phyloP scores from a whole-genome alignment of 2,113 vertebrate genomes.

The Myiagra hebetior region DNA sequence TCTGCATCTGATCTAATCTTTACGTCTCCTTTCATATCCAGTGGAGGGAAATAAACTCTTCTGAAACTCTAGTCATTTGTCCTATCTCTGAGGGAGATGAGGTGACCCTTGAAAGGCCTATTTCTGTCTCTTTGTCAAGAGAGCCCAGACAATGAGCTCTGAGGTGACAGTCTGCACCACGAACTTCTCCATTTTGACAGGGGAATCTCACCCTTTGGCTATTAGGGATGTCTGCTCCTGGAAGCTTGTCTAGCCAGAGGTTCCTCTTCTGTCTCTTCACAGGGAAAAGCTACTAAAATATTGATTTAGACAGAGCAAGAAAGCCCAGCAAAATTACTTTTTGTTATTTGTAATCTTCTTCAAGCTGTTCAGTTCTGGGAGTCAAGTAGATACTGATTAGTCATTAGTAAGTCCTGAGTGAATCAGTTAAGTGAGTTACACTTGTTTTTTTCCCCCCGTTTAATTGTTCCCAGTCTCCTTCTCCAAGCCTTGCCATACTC shows the following conservation, averaged over 20 bases:
- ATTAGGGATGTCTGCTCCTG: neutral
- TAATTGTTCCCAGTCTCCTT: neutral
- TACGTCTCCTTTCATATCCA: neutral
- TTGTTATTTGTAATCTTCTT: neutral
- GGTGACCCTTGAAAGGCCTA: constrained; percentile 24
- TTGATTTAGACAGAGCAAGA: neutral
- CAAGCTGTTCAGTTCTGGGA: neutral
- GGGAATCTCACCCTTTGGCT: neutral
- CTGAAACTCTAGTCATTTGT: constrained; percentile 3
- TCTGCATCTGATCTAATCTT: neutral
- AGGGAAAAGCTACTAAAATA: neutral
- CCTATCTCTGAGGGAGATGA: neutral
- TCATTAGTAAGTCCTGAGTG: neutral
- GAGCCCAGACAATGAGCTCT: neutral
- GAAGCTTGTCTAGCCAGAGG: neutral
- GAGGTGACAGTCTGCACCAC: neutral
- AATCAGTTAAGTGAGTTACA: neutral
- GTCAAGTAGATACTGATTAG: neutral
- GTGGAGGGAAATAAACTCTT: constrained; percentile 21
- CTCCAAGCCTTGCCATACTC: neutral
- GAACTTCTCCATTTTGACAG: neutral
- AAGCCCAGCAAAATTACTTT: neutral
- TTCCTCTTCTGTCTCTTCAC: neutral
- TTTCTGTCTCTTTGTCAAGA: constrained; percentile 6
- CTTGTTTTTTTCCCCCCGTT: fast-evolving